Conservation (phyloP, 2,797 vertebrate genomes). For the Myripristis jacobus region DNA sequence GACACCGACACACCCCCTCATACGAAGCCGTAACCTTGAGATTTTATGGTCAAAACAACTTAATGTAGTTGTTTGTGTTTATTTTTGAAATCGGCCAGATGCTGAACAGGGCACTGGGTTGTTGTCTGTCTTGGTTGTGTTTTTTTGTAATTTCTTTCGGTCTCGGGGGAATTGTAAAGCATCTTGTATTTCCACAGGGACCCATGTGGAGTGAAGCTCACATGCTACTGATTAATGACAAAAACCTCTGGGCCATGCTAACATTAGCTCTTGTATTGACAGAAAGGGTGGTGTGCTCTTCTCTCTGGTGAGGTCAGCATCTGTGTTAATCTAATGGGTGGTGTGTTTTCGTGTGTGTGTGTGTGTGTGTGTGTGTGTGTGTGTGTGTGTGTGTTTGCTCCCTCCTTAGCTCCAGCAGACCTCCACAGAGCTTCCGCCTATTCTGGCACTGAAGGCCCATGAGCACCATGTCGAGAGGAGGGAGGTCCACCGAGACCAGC, state of each 20-base stretch:
- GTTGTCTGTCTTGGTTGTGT: conserved; percentile 60
- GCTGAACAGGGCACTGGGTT: conserved; percentile 49
- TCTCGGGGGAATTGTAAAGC: conserved; percentile 60
- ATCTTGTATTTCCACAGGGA: conserved; percentile 54
- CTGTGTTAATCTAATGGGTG: conserved; percentile 57
- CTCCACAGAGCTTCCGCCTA: conserved; percentile 75
- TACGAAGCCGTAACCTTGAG: conserved; percentile 28
- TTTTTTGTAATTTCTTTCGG: conserved; percentile 38
- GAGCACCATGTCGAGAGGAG: conserved; percentile 82
- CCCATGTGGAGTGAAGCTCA: conserved; percentile 41
- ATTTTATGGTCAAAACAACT: conserved; percentile 31
- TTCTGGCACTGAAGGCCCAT: conserved; percentile 62
- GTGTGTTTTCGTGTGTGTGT: conserved; percentile 31
- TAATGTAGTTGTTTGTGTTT: conserved; percentile 67
- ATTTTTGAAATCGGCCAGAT: conserved; percentile 60
- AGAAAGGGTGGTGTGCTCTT: conserved; percentile 57
- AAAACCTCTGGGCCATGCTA: conserved; percentile 58
- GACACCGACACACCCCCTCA: conserved; percentile 8
- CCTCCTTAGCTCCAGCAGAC: conserved; percentile 77
- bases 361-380: conserved; percentile 24
- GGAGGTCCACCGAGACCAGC: conserved; percentile 74
- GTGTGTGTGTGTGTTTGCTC: conserved; percentile 13
- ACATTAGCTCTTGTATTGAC: conserved; percentile 65
- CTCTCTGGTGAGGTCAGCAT: conserved; percentile 52
- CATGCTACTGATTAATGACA: conserved; percentile 75